Conservation (phyloP, 2,888 invertebrate species). For the Noctua pronuba region DNA sequence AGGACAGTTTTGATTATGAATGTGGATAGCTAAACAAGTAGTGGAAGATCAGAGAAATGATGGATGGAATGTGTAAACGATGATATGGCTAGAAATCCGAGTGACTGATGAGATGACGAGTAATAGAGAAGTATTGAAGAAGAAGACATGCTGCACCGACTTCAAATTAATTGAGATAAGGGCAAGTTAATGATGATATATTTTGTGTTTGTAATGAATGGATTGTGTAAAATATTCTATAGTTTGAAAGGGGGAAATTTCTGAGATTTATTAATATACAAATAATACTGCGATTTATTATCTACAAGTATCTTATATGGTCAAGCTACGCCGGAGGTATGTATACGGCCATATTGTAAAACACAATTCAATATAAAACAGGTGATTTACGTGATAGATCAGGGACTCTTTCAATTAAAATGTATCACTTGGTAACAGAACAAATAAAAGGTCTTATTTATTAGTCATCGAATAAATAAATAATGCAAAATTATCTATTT, state of each 20-base stretch:
- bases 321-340: fast-evolving
- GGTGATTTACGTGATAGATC: background rate
- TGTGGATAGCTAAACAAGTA: background rate
- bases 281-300: too few species aligned
- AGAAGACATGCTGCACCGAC: too few species aligned
- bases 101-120: too few species aligned
- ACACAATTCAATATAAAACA: conserved; percentile 2
- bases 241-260: too few species aligned
- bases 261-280: too few species aligned
- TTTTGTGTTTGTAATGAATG: too few species aligned
- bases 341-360: conserved; percentile 5
- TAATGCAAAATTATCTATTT: conserved; percentile 32
- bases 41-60: background rate
- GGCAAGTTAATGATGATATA: too few species aligned
- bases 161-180: too few species aligned
- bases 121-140: too few species aligned
- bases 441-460: conserved; percentile 31
- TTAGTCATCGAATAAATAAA: conserved; percentile 40
- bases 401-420: conserved; percentile 3
- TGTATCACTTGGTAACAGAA: background rate
- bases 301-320: too few species aligned
- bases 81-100: too few species aligned
- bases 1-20: background rate
- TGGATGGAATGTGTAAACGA: background rate
- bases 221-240: too few species aligned